These are phyloP conservation scores for Brevimyrus niger DNA, from an alignment of 2,113 vertebrate genomes.

Conservation along the genomic window DNA sequence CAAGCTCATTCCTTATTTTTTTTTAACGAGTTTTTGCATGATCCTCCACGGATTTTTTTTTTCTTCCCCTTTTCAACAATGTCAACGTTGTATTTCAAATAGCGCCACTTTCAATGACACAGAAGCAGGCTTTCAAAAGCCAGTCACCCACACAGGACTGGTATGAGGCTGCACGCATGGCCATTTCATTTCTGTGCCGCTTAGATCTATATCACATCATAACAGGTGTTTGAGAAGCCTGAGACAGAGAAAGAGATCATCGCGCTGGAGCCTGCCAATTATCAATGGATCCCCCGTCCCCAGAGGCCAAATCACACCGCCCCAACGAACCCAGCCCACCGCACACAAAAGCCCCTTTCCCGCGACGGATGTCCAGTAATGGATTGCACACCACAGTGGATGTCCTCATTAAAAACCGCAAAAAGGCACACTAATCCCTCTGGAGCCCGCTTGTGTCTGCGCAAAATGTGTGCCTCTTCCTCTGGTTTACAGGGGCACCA, in stretches of 20 bases:
- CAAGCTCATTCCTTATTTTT: neutral
- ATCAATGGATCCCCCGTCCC: slow-evolving; percentile 5
- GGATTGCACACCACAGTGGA: neutral
- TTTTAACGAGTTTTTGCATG: neutral
- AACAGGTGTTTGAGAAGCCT: slow-evolving; percentile 11
- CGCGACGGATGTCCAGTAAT: slow-evolving; percentile 6
- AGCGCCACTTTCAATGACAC: neutral
- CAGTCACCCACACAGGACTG: neutral
- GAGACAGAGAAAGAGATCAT: neutral
- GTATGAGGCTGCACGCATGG: neutral
- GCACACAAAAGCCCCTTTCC: slow-evolving; percentile 17
- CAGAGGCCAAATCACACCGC: neutral
- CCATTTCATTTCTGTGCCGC: neutral
- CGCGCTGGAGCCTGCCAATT: neutral
- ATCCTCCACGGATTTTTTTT: neutral
- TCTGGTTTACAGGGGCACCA: neutral
- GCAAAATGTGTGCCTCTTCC: neutral
- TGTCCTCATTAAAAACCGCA: slow-evolving; percentile 15
- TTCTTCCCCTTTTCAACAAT: neutral
- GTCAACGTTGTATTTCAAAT: neutral
- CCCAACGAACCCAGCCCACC: neutral
- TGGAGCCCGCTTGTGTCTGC: neutral
- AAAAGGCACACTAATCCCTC: neutral
- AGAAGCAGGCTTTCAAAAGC: neutral
- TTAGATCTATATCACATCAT: neutral